Percentiles rank a stretch among this genome's conserved stretches.
Conservation (phyloP, 2,113 vertebrate species). For the Xyrauchen texanus region DNA sequence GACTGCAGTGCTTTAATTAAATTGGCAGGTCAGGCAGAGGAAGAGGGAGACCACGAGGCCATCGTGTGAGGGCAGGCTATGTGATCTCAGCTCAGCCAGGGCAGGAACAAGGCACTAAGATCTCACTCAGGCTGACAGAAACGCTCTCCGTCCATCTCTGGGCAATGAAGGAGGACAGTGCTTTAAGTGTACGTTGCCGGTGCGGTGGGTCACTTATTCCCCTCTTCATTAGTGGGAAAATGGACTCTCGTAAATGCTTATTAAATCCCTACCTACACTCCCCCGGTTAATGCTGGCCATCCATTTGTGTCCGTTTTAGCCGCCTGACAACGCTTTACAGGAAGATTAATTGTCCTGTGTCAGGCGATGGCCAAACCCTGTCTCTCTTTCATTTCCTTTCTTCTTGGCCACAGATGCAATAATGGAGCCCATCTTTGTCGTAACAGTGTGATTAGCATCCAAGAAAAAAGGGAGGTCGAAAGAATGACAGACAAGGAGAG, state of each 20-base stretch:
- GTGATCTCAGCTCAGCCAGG: constrained; percentile 78
- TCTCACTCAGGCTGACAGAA: constrained; percentile 57
- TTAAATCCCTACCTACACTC: constrained; percentile 99
- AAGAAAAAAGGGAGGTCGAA: constrained; percentile 46
- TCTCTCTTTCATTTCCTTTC: too few relatives aligned
- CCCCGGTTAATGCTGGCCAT: constrained; percentile 98
- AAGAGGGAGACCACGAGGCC: constrained; percentile 51
- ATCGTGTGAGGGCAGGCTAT: constrained; percentile 78
- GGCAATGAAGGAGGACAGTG: constrained; percentile 83
- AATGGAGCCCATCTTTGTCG: constrained; percentile 95
- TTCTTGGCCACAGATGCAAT: constrained; percentile 83
- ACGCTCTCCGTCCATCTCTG: constrained; percentile 65
- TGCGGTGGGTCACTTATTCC: constrained; percentile 95
- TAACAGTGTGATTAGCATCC: constrained; percentile 90
- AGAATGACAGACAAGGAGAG: constrained; percentile 42
- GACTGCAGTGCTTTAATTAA: constrained; percentile 46
- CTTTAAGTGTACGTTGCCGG: constrained; percentile 96
- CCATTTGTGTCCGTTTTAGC: constrained; percentile 85
- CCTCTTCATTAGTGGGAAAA: constrained; percentile 99
- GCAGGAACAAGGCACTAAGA: constrained; percentile 71
- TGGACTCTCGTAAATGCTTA: constrained; percentile 99
- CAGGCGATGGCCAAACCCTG: too few relatives aligned
- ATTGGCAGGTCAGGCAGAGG: constrained; percentile 37
- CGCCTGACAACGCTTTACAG: too few relatives aligned
- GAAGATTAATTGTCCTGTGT: too few relatives aligned